A percentile compares a stretch with the other conserved stretches of the same genome.
phyloP scores from a whole-genome alignment of 1,140 invertebrate species.

The Anoplolepis gracilipes region DNA sequence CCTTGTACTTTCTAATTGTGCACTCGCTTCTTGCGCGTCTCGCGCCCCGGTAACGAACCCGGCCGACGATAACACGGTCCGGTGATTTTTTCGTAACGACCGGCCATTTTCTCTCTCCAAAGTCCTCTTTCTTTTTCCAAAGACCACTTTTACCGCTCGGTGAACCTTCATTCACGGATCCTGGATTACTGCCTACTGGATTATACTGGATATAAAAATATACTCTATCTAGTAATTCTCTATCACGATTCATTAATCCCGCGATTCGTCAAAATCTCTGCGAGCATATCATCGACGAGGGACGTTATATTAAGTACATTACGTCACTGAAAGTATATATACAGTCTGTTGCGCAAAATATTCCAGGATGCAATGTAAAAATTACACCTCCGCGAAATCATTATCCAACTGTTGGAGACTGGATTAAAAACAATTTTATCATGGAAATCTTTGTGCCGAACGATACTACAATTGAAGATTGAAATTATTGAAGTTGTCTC shows the following conservation, averaged over 20 bases:
- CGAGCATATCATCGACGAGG: neutral
- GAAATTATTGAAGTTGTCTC: slow-evolving; percentile 42
- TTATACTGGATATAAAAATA: no score
- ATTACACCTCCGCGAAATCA: neutral
- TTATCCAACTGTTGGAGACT: neutral
- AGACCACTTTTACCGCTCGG: neutral
- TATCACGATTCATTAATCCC: slow-evolving; percentile 25
- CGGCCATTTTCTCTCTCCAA: slow-evolving; percentile 48
- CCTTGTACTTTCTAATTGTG: slow-evolving; percentile 75
- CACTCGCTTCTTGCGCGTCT: slow-evolving; percentile 62
- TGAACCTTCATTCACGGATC: neutral
- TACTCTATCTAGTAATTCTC: no score
- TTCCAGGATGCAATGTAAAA: neutral
- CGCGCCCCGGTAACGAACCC: slow-evolving; percentile 62
- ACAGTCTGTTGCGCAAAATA: neutral
- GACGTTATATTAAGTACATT: neutral
- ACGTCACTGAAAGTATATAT: slow-evolving; percentile 28
- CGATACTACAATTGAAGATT: neutral
- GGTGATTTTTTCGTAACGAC: slow-evolving; percentile 70
- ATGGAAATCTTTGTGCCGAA: neutral
- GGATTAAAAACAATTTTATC: neutral
- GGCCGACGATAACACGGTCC: slow-evolving; percentile 62
- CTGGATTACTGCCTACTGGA: neutral
- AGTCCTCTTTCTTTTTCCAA: slow-evolving; percentile 14
- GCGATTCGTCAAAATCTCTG: neutral